Percentiles rank a stretch among this genome's conserved stretches.
These are phyloP conservation scores for Lepidothrix coronata DNA, from an alignment of 2,113 vertebrate genomes.

Conservation along the genomic window DNA sequence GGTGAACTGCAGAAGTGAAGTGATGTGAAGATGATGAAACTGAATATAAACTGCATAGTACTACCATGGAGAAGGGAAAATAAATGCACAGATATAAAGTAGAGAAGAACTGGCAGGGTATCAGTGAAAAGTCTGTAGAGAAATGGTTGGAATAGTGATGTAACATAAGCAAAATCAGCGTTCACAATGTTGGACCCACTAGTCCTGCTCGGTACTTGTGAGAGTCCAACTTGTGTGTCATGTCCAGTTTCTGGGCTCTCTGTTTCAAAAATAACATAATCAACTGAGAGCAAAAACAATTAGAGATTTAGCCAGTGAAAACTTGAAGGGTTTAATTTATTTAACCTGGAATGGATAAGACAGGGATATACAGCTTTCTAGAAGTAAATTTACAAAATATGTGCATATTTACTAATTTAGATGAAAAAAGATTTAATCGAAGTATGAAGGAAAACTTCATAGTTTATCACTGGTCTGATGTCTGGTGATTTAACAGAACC, in stretches of 20 bases:
- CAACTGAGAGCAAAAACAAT: neutral
- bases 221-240: neutral
- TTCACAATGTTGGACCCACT: neutral
- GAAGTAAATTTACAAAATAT: neutral
- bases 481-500: neutral
- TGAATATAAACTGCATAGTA: neutral
- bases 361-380: neutral
- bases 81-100: neutral
- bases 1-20: neutral
- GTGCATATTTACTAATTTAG: neutral
- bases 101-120: neutral
- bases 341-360: neutral
- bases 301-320: neutral
- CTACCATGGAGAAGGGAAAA: neutral
- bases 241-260: neutral
- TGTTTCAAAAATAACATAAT: neutral
- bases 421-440: neutral
- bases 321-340: neutral
- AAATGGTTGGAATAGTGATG: neutral
- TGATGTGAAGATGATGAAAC: neutral
- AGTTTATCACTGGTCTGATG: neutral
- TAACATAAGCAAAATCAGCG: neutral
- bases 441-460: neutral
- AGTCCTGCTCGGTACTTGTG: neutral
- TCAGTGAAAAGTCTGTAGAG: neutral